Evolutionary conservation across 2,888 invertebrate genomes (phyloP), one percentile per base, ranked within the genome.

Genomic region (Epinotia ramella): DNA sequence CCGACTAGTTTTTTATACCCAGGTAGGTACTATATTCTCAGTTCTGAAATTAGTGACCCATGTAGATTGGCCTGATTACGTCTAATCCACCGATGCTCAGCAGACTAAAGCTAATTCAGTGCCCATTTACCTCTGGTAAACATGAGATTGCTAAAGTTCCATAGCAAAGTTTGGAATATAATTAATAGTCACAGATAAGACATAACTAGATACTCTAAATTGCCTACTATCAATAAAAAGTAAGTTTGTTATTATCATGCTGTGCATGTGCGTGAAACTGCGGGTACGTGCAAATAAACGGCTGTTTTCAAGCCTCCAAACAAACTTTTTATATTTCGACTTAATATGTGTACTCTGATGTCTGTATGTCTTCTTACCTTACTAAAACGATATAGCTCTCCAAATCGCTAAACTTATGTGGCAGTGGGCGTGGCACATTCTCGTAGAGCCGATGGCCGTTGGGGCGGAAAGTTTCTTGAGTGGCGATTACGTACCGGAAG

Each of bases 51-150:
- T n/a, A n/a, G 53, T 53, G 53, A 40, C 2, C n/a, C 6, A 53
- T 12, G 11, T 28, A n/a, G 49, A 40, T 7, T 16, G 28, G 28
- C 20, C 66, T n/a, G 12, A 28, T 53, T 44, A n/a, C 13, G 18
- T 65, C 24, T n/a, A 66, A 28, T n/a, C 28, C 2, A 66, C 49
- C 65, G n/a, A 12, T 28, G 65, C 16, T 66, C 49, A 65, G 65
- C n/a, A 46, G 65, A 65, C 65, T 49, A 28, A n/a, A 66, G 28
- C 49, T 53, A 28, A 28, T 66, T 53, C 46, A n/a, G 33, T 13
- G 40, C 16, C n/a, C 20, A 13, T 24, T 28, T 6, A 33, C 11
- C 20, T 12, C 53, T 5, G 3, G 49, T 49, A 65, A 49, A 65
- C 49, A 65, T 49, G 24, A 49, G 20, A 20, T 63, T 63, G 16